Conservation (phyloP, 2,113 vertebrate species). For the Siniperca chuatsi region DNA sequence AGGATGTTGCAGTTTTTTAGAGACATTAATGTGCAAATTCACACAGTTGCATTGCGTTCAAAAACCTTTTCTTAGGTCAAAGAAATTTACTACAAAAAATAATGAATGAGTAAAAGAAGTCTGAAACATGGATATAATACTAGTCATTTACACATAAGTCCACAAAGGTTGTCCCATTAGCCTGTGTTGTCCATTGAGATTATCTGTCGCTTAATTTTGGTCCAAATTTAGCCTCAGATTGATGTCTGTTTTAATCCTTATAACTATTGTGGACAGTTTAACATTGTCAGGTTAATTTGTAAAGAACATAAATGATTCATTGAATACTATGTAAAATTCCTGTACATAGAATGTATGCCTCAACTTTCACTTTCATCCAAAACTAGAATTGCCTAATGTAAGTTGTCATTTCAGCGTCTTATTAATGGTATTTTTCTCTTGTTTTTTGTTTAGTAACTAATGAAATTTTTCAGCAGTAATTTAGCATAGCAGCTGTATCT, state of each 20-base stretch:
- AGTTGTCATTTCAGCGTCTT: not conserved
- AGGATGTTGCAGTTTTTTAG: constrained; percentile 71
- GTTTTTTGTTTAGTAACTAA: not conserved
- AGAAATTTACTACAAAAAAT: not conserved
- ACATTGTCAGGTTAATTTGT: not conserved
- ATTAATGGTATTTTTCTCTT: not conserved
- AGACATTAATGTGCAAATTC: constrained; percentile 25
- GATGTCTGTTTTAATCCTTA: not conserved
- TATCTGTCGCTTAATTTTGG: not conserved
- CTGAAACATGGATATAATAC: not conserved
- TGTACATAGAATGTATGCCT: not conserved
- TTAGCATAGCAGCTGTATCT: constrained; percentile 13
- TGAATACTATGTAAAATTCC: not conserved
- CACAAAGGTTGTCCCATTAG: not conserved
- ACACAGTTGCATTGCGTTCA: constrained; percentile 5
- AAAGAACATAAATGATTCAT: not conserved
- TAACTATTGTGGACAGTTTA: not conserved
- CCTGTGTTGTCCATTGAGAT: not conserved
- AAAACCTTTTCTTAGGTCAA: not conserved
- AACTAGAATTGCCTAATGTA: not conserved
- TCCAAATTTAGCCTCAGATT: not conserved
- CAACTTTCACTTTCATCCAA: not conserved
- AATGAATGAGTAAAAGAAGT: not conserved
- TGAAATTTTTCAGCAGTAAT: not conserved
- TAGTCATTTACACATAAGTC: not conserved